Base-by-base conservation (phyloP, 2,888 invertebrate species). In the Caenorhabditis doughertyi region DNA sequence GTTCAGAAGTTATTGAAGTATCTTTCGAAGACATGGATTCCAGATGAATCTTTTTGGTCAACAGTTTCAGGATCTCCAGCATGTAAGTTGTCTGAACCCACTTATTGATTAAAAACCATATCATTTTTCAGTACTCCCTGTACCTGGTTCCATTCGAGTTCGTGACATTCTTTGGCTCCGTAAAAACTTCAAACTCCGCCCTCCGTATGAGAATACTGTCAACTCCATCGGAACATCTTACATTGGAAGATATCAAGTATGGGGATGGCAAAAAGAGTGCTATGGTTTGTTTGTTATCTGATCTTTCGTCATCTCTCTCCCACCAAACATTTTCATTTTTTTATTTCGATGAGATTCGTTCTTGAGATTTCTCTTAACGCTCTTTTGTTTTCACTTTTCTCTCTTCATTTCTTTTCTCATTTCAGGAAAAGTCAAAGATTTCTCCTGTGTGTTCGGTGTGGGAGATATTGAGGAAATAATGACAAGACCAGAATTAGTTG, bases 31-130 rank as follows among this genome's bases (percentile, higher is more conserved):
- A 86, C 88, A 0, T 83, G 79, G 67, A 85, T 87, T 47, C 88
- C 88, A 0, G 88, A 88, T 64, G 88, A 88, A 47, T 83, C 87
- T 1, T 85, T 88, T 51, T 88, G 88, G 88, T 77, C 88, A 0
- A 84, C 85, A 2, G 58, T 87, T 0, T 83, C 81, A 5, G 88
- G 88, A 29, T 73, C 79, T 0, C 83, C 83, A 18, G 56, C 68
- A 16, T 49, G 83, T 83, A 27, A 53, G 74, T 60, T 27, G 25
- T 27, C 39, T 39, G 16, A 39, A 9, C 9, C 32, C 9, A 4
- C 32, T 9, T 7, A 32, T 7, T 32, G 32, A 32, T 32, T 9
- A 4, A 9, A 32, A 32, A 32, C 32, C 32, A 9, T n/a, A 23
- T 58, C 27, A 21, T 8, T 51, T 77, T 83, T 4, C 56, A 83